Evolutionary conservation across 2,888 invertebrate species (phyloP).

Genomic region (Bruchidius siliquastri): DNA sequence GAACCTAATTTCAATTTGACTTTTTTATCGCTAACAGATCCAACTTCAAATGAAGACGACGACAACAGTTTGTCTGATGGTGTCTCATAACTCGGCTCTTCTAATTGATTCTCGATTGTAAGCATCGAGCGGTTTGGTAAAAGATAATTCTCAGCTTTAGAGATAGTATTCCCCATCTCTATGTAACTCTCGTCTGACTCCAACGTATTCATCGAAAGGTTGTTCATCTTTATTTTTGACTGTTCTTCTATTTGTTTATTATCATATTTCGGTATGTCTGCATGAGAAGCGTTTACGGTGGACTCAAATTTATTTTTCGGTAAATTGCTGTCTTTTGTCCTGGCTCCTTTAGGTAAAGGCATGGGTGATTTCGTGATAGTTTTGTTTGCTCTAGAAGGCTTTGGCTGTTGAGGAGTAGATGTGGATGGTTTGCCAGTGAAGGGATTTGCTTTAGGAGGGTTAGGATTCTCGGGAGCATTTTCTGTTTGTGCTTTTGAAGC

Average conservation of each 20-base stretch:
- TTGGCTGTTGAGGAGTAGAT: background rate
- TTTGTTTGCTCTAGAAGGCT: background rate
- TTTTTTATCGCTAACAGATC: background rate
- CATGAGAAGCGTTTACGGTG: background rate
- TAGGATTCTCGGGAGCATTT: background rate
- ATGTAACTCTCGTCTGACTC: background rate
- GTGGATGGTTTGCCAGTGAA: background rate
- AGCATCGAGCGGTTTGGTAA: background rate
- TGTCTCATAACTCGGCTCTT: background rate
- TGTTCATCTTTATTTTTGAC: background rate
- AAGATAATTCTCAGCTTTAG: background rate
- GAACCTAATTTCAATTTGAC: background rate
- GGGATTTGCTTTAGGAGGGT: background rate
- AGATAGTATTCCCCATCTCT: background rate
- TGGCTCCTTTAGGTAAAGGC: background rate
- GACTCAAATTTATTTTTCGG: background rate
- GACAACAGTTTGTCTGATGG: background rate
- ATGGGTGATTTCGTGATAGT: background rate
- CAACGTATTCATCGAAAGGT: background rate
- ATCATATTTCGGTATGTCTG: background rate
- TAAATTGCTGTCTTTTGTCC: background rate
- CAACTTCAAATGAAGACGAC: background rate
- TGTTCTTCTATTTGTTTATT: background rate
- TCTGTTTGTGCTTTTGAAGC: background rate
- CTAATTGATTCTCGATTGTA: background rate